Evolutionary conservation across 1,140 invertebrate species (phyloP).

Genomic region (Platorchestia sp.): DNA sequence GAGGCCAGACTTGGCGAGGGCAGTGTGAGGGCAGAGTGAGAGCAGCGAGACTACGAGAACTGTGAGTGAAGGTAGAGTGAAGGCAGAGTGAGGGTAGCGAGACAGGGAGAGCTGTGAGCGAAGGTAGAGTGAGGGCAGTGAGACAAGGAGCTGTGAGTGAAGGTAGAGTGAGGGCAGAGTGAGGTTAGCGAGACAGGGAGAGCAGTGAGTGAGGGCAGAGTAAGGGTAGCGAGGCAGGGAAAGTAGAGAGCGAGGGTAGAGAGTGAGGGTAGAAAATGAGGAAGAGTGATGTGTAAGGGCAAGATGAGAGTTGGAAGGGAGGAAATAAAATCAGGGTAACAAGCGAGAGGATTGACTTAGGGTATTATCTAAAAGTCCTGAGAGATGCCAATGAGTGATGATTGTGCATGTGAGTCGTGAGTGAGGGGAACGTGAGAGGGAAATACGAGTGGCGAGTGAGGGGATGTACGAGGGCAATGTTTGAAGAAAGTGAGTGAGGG

Average conservation of each 20-base stretch:
- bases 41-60: neutral
- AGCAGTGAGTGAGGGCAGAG: neutral
- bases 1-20: neutral
- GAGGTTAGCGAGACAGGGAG: neutral
- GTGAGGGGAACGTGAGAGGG: neutral
- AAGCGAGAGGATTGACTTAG: no score
- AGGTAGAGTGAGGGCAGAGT: neutral
- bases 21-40: slow-evolving; percentile 16
- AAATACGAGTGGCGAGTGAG: neutral
- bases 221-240: neutral
- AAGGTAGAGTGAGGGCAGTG: neutral
- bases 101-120: neutral
- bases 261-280: neutral
- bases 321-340: no score
- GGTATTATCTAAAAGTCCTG: no score
- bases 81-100: slow-evolving; percentile 26
- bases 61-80: slow-evolving; percentile 3
- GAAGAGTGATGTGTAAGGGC: no score
- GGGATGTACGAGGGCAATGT: neutral
- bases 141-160: neutral
- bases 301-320: no score
- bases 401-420: no score
- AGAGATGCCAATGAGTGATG: no score
- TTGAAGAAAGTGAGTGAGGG: slow-evolving; percentile 8
- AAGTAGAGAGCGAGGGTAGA: neutral